Conservation (phyloP, 1,140 invertebrate genomes). For the Copidosoma floridanum region DNA sequence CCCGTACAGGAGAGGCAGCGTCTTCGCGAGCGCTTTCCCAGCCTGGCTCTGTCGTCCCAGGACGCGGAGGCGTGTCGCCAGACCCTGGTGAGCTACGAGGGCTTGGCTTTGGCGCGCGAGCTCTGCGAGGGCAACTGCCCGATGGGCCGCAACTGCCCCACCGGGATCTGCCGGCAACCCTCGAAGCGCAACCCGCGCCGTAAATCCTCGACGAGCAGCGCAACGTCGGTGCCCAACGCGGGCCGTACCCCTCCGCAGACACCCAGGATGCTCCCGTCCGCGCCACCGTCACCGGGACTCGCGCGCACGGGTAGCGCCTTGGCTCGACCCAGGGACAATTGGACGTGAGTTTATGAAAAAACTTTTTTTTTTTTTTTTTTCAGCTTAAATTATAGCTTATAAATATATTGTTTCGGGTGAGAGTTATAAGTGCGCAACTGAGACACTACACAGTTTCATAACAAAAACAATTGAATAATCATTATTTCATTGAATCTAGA, state of each 20-base stretch:
- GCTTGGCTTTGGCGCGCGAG: slow-evolving; percentile 70
- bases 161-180: slow-evolving; percentile 64
- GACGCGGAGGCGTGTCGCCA: slow-evolving; percentile 75
- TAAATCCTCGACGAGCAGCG: slow-evolving; percentile 56
- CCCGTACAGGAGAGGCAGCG: slow-evolving; percentile 75
- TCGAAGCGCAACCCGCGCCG: slow-evolving; percentile 58
- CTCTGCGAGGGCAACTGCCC: slow-evolving; percentile 84
- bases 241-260: slow-evolving; percentile 61
- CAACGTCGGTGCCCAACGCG: slow-evolving; percentile 55
- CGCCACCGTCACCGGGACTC: slow-evolving; percentile 52
- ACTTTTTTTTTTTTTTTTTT: too few relatives aligned
- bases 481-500: too few relatives aligned
- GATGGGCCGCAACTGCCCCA: slow-evolving; percentile 80
- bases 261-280: slow-evolving; percentile 53
- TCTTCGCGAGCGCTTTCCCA: slow-evolving; percentile 80
- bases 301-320: slow-evolving; percentile 60
- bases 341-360: too few relatives aligned
- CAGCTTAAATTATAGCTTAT: too few relatives aligned
- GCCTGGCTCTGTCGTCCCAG: slow-evolving; percentile 67
- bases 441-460: too few relatives aligned
- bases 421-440: too few relatives aligned
- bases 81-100: slow-evolving; percentile 79
- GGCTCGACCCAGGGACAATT: too few relatives aligned
- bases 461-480: too few relatives aligned
- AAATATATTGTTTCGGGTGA: too few relatives aligned